Evolutionary conservation across 2,113 vertebrate species (phyloP).

Genomic region (Zosterops lateralis): DNA sequence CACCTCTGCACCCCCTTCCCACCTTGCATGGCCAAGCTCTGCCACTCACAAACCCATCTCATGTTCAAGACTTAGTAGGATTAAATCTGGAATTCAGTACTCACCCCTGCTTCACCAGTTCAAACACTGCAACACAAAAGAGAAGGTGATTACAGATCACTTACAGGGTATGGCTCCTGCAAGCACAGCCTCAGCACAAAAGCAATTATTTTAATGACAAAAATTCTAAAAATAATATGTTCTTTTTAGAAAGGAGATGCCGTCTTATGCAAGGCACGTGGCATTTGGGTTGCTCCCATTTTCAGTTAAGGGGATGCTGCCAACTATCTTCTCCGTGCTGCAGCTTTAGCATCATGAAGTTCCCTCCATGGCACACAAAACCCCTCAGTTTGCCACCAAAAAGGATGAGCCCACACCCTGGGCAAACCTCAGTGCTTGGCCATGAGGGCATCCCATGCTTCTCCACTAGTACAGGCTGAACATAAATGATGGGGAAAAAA

Average conservation of each 20-base stretch:
- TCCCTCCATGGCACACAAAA: background rate
- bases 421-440: background rate
- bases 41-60: background rate
- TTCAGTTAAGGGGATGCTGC: background rate
- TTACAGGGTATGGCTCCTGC: background rate
- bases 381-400: background rate
- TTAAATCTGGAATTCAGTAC: conserved; percentile 36
- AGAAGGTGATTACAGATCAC: background rate
- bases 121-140: conserved; percentile 86
- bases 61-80: background rate
- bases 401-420: background rate
- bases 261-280: background rate
- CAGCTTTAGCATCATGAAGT: background rate
- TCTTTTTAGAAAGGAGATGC: background rate
- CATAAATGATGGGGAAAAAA: background rate
- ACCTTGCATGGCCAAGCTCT: background rate
- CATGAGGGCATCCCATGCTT: background rate
- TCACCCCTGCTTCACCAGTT: conserved; percentile 96
- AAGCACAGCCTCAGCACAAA: background rate
- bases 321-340: background rate
- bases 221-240: background rate
- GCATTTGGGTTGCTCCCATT: background rate
- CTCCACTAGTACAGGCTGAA: background rate
- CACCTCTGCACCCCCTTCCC: background rate
- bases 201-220: background rate